Base-by-base conservation (phyloP, 2,888 invertebrate species). In the Microctonus hyperodae region DNA sequence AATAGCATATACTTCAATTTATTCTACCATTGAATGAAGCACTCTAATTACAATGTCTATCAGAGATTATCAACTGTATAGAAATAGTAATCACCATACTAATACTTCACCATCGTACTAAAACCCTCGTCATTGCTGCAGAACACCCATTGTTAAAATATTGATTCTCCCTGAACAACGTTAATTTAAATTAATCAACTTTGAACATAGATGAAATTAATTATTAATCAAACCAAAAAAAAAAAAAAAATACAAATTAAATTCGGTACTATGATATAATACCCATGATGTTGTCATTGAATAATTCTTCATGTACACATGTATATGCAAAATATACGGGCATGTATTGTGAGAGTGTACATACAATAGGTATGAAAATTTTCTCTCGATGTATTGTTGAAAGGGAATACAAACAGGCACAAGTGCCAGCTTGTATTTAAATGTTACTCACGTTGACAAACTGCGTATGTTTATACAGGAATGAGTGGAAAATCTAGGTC, bases 401-500 rank as follows among this genome's bases (percentile, higher is more conserved):
- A 62, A 62, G 57, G 50, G 40, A 35, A 48, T 33, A 33, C 33
- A 31, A 55, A 53, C 53, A 61, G 2, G 65, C 28, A 7, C 28
- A 28, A 28, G 7, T 28, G 7, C 44, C 16, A 44, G 16, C 16
- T 16, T 44, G 20, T 20, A 7, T 44, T 44, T 16, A 16, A 33
- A 44, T 59, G 44, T 48, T 48, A 59, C 20, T 59, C 59, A 59
- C 59, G 59, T 59, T 59, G 59, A 59, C 44, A 44, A 28, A 48
- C 23, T 48, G 31, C 28, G 61, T 28, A 61, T 16, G 22, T 35
- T 31, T 10, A 10, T 22, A 48, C 25, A 60, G 28, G 2, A 70
- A 64, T 55, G 56, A 62, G 64, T 31, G 67, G 69, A 65, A 67
- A 67, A 70, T 70, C 44, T 70, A 65, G 69, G 70, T 69, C 70